Conservation (phyloP, 2,888 invertebrate genomes). For the Sarcophaga subvicina region DNA sequence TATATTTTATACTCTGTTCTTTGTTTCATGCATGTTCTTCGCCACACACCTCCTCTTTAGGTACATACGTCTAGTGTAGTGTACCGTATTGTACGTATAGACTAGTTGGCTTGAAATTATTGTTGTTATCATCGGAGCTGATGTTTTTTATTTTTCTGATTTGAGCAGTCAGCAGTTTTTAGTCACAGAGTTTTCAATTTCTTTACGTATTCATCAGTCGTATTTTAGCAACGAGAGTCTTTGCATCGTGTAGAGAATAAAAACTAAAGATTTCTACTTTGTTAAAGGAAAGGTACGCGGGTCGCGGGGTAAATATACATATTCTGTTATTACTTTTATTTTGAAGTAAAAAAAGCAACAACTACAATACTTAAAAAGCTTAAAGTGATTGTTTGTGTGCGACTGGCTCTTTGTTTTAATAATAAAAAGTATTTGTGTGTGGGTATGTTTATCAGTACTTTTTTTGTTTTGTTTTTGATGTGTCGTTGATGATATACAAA, state of each 20-base stretch:
- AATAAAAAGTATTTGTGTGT: conserved; percentile 21
- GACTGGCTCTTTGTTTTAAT: conserved; percentile 16
- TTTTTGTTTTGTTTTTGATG: conserved; percentile 31
- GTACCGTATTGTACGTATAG: conserved; percentile 36
- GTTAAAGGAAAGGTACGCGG: conserved; percentile 36
- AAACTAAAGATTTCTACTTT: conserved; percentile 3
- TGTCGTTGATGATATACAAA: background rate
- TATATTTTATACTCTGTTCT: background rate
- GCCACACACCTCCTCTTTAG: conserved; percentile 44
- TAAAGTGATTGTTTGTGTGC: conserved; percentile 25
- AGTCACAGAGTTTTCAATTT: conserved; percentile 50
- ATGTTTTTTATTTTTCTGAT: conserved; percentile 34
- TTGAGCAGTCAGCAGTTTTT: conserved; percentile 58
- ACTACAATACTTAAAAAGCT: conserved; percentile 3
- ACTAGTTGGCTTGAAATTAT: conserved; percentile 60
- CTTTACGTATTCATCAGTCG: conserved; percentile 60
- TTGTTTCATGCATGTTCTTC: conserved; percentile 28
- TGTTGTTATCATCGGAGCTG: conserved; percentile 32
- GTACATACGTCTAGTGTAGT: background rate
- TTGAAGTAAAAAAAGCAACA: conserved; percentile 17
- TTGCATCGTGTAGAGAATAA: conserved; percentile 47
- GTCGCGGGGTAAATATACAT: conserved; percentile 8
- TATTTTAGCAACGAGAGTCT: conserved; percentile 63
- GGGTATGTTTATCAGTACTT: conserved; percentile 18
- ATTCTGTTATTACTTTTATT: background rate